Conservation (phyloP, 2,113 vertebrate genomes). For the Numenius arquata region DNA sequence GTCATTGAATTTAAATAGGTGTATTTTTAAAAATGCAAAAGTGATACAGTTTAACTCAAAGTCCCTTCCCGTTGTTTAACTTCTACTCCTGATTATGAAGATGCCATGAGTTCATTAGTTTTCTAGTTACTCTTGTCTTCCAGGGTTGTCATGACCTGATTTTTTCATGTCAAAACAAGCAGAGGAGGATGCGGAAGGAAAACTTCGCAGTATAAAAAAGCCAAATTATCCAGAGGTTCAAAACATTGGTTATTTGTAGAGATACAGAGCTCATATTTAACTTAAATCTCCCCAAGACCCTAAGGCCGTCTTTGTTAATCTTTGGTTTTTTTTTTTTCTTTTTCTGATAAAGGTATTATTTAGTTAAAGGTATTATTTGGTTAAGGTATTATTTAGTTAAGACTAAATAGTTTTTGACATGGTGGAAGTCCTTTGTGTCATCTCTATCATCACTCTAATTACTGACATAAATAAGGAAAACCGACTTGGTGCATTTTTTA, state of each 20-base stretch:
- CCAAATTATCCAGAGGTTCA: neutral
- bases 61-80: neutral
- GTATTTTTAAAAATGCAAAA: conserved; percentile 35
- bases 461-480: neutral
- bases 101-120: neutral
- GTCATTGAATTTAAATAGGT: neutral
- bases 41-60: neutral
- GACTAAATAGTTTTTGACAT: neutral
- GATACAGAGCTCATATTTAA: neutral
- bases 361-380: too few species aligned
- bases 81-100: neutral
- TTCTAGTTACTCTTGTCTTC: neutral
- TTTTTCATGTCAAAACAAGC: neutral
- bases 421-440: neutral
- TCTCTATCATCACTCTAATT: neutral
- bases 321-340: rapidly evolving
- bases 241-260: neutral
- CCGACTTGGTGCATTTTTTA: neutral
- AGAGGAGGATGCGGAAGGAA: neutral
- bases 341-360: neutral
- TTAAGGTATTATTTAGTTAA: neutral
- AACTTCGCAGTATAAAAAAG: neutral
- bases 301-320: neutral
- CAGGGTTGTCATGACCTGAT: neutral
- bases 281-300: neutral